These are phyloP conservation scores for Drosophila atroscutellata DNA, from an alignment of 2,888 invertebrate genomes.

Conservation along the genomic window DNA sequence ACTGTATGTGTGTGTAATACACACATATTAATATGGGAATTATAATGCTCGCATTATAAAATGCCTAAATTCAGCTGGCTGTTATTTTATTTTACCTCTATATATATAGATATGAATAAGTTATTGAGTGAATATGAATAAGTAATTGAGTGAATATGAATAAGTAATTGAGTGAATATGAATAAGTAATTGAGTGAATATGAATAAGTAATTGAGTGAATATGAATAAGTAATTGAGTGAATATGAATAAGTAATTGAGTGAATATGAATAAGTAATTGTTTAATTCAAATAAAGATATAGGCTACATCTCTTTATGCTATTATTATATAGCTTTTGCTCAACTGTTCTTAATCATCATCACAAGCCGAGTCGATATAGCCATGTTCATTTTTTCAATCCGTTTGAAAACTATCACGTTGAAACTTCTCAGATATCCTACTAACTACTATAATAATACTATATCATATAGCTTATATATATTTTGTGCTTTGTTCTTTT, in stretches of 20 bases:
- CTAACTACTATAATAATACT: not conserved
- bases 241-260: not conserved
- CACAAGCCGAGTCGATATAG: not conserved
- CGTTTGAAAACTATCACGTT: not conserved
- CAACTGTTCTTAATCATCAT: not conserved
- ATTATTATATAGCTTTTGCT: not conserved
- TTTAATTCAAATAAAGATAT: not conserved
- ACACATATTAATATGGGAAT: not conserved
- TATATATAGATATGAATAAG: not conserved
- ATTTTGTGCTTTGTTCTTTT: not conserved
- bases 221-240: not conserved
- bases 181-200: not conserved
- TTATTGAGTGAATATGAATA: not conserved
- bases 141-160: not conserved
- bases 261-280: not conserved
- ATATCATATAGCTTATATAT: not conserved
- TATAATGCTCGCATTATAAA: slow-evolving; percentile 38
- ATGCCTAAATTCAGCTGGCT: slow-evolving; percentile 1
- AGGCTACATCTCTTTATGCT: not conserved
- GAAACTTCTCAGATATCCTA: not conserved
- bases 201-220: not conserved
- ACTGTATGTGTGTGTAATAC: not conserved
- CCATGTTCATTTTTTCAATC: not conserved
- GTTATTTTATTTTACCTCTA: not conserved
- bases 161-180: not conserved